Evolutionary conservation across 2,797 vertebrate species (phyloP), one percentile per base, ranked within the genome.

Genomic region (Eospalax fontanierii): DNA sequence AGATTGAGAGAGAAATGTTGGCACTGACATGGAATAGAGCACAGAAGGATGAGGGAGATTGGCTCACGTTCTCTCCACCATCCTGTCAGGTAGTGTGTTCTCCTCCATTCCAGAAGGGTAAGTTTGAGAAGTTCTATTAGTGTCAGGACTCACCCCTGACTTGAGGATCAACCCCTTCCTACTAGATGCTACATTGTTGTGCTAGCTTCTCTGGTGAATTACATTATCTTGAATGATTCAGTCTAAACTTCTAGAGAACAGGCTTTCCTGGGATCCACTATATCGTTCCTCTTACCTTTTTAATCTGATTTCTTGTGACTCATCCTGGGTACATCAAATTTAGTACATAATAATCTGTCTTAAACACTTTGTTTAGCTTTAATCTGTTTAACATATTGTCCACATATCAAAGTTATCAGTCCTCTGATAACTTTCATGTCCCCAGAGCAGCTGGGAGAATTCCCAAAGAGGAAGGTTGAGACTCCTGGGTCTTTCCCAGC

Each of bases 401-500:
- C 16, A 43, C 50, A 24, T 46, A 61, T 73, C 65, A 68, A 33
- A 33, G 57, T 50, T 54, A 70, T 66, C 63, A 82, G 89, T 92
- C 59, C 46, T 87, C 21, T 85, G 54, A 4, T 0, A 88, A 74
- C 50, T 71, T 90, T 94, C 83, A 16, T 83, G 74, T 86, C 83
- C 33, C 46, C 28, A 0, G 43, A 81, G 22, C 75, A 89, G 71
- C 50, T 71, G 65, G 9, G 95, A 94, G 86, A 78, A 74, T 93
- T 92, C 78, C 30, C 35, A 70, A 43, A 65, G 35, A 83, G 74
- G 24, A 8, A 90, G 3, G 4, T 26, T 87, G 61, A 59, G 80
- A 84, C 21, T 92, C 79, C 74, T 1, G 15, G 28, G 54, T 92
- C 16, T 78, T 89, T 94, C 66, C 95, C 63, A 76, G 54, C 82